phyloP scores from a whole-genome alignment of 1,140 invertebrate species.

The Samia ricini region DNA sequence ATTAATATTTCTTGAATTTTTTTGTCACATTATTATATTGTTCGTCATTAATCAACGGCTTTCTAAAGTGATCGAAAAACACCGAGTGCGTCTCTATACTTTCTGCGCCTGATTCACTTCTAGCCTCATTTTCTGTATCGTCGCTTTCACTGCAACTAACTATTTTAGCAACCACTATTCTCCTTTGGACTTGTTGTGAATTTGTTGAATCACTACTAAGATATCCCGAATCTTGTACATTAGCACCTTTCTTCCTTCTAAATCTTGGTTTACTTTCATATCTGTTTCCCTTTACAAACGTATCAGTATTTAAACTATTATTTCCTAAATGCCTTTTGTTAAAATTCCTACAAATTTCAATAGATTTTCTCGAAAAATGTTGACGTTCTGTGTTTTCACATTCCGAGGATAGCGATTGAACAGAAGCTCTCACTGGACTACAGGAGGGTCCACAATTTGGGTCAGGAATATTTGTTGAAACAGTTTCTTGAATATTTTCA shows the following conservation, averaged over 20 bases:
- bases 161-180: constrained; percentile 58
- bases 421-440: constrained; percentile 69
- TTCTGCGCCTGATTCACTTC: constrained; percentile 90
- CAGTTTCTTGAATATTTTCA: constrained; percentile 29
- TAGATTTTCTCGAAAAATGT: constrained; percentile 11
- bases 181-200: constrained; percentile 62
- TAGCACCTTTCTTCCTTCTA: constrained; percentile 53
- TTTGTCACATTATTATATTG: constrained; percentile 29
- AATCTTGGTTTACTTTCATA: constrained; percentile 42
- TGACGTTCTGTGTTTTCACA: constrained; percentile 57
- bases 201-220: constrained; percentile 86
- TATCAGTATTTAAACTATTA: constrained; percentile 55
- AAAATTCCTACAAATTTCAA: constrained; percentile 30
- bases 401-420: constrained; percentile 53
- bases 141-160: constrained; percentile 81
- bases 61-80: constrained; percentile 82
- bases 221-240: constrained; percentile 83
- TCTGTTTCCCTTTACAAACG: constrained; percentile 52
- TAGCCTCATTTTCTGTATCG: constrained; percentile 86
- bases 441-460: constrained; percentile 39
- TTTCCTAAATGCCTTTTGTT: constrained; percentile 27
- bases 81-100: constrained; percentile 91
- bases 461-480: constrained; percentile 28
- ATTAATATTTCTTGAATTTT: constrained; percentile 39
- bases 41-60: constrained; percentile 33